phyloP scores from a whole-genome alignment of 1,140 invertebrate species.

The Psilanteris sp. region DNA sequence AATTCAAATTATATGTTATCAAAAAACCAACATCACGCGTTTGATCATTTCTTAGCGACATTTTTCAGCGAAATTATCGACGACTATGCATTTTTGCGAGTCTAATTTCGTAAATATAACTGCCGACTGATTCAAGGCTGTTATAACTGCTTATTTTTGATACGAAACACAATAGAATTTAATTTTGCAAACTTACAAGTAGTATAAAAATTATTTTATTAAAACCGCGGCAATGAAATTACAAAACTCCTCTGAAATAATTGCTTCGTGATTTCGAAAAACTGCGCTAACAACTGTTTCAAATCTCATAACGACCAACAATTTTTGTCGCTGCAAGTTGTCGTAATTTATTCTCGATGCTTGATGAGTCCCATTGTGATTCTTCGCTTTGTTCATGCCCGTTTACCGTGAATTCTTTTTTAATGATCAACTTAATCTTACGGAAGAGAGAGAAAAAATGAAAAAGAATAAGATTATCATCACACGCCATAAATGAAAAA shows the following conservation, averaged over 20 bases:
- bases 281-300: conserved; percentile 19
- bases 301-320: conserved; percentile 33
- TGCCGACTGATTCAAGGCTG: no score
- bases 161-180: no score
- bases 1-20: no score
- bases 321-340: conserved; percentile 68
- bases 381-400: conserved; percentile 57
- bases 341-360: conserved; percentile 77
- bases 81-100: no score
- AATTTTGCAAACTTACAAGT: no score
- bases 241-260: conserved; percentile 4
- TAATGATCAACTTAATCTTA: not conserved
- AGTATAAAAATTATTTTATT: not conserved
- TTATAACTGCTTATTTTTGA: no score
- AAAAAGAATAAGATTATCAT: conserved; percentile 28
- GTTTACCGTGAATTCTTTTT: conserved; percentile 6
- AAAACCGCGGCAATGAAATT: not conserved
- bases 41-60: no score
- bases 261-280: conserved; percentile 18
- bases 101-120: no score
- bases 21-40: no score
- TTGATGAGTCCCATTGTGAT: conserved; percentile 76
- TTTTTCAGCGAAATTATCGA: no score
- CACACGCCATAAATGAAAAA: no score
- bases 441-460: conserved; percentile 15